These are phyloP conservation scores for Lynx canadensis DNA, from an alignment of 2,113 vertebrate genomes.

Conservation along the genomic window DNA sequence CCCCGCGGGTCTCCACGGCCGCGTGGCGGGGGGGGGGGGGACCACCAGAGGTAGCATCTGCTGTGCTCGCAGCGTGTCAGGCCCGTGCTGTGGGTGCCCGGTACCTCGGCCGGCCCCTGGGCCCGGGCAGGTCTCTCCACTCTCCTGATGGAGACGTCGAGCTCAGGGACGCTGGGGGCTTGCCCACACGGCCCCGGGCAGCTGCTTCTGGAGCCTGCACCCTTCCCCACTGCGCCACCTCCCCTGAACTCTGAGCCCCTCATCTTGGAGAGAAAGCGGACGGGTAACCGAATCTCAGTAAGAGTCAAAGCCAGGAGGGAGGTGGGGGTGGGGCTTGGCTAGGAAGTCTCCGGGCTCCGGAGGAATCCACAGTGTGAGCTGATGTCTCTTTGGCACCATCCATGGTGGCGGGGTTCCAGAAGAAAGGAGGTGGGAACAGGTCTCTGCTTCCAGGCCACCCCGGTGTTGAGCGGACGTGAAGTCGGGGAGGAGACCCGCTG, in stretches of 20 bases:
- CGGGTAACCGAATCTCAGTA: neutral
- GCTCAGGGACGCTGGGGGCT: neutral
- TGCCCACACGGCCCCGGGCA: neutral
- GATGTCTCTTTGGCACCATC: neutral
- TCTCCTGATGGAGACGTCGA: neutral
- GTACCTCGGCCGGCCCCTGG: rapidly evolving
- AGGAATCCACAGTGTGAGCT: neutral
- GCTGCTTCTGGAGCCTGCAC: neutral
- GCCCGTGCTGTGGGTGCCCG: rapidly evolving
- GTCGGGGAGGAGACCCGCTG: neutral
- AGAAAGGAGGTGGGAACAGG: neutral
- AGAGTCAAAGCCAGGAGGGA: neutral
- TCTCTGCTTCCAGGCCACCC: neutral
- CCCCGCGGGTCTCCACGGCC: rapidly evolving
- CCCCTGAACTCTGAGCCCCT: no score
- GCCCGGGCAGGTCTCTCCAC: no score
- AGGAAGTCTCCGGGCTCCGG: neutral
- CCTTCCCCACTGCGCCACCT: rapidly evolving
- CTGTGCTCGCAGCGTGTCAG: rapidly evolving
- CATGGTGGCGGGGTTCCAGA: rapidly evolving
- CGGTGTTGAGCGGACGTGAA: neutral
- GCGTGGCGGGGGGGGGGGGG: rapidly evolving
- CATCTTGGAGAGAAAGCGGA: neutral
- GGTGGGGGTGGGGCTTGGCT: neutral
- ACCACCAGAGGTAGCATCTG: neutral